Base-by-base conservation (phyloP, 1,140 invertebrate genomes). In the Hestina assimilis region DNA sequence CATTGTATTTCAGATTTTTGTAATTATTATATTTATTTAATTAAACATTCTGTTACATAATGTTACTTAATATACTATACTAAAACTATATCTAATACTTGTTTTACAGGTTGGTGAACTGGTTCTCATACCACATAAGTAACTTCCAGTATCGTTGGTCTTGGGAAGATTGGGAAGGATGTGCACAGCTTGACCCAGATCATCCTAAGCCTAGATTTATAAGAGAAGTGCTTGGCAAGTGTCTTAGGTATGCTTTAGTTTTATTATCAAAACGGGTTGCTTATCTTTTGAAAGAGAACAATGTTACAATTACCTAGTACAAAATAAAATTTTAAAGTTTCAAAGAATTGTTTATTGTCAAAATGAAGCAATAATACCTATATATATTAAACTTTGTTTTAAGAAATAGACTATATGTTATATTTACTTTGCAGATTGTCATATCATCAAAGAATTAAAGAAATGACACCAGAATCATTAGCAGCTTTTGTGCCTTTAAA, bases 71-170 rank as follows among this genome's bases (percentile, higher is more conserved):
- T n/a, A n/a, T n/a, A n/a, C n/a, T n/a, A n/a, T n/a, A n/a, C n/a
- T n/a, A n/a, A n/a, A n/a, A n/a, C n/a, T n/a, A n/a, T n/a, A n/a
- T n/a, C n/a, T n/a, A n/a, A n/a, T n/a, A n/a, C n/a, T n/a, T n/a
- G n/a, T n/a, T n/a, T 81, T 83, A 15, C 66, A 89, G 88, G 67
- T 98, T 99, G 87, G 95, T 96, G 1, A 95, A 93, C 76, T 99
- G 98, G 98, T 99, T 99, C 90, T 93, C 96, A 0, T 99, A 99
- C 79, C 98, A 99, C 90, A 91, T 99, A 83, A 99, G 98, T 79
- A 99, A 99, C 89, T 99, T 99, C 77, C 97, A 99, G 87, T 99
- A 98, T 75, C 93, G 97, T 45, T 99, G 98, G 98, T 97, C 95
- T 1, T 99, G 99, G 99, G 96, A 97, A 68, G 96, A 98, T 72